Conservation (phyloP, 2,888 invertebrate genomes). For the Lutraria lutraria region DNA sequence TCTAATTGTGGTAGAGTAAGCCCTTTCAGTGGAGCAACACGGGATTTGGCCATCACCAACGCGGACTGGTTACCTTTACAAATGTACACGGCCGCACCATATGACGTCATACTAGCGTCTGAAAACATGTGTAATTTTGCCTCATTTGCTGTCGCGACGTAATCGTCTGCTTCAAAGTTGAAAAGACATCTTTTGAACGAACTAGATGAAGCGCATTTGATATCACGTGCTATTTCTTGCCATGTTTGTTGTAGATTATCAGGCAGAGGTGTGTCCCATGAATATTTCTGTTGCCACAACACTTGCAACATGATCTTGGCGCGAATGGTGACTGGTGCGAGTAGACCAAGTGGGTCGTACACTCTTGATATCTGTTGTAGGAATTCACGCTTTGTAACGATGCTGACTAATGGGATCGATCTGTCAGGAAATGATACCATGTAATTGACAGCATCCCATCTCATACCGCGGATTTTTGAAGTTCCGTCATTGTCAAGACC, state of each 20-base stretch:
- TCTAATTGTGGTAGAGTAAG: conserved; percentile 39
- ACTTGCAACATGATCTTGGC: conserved; percentile 57
- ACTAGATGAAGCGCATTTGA: too few relatives aligned
- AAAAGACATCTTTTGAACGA: too few relatives aligned
- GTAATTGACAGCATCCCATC: conserved; percentile 3
- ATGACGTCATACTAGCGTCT: too few relatives aligned
- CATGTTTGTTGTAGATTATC: too few relatives aligned
- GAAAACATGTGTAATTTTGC: background rate
- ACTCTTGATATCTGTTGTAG: conserved; percentile 32
- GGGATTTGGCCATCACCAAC: conserved; percentile 43
- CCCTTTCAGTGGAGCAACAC: conserved; percentile 44
- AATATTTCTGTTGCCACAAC: too few relatives aligned
- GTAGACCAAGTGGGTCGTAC: conserved; percentile 50
- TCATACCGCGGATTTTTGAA: background rate
- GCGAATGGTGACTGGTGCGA: conserved; percentile 42
- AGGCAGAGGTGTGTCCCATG: too few relatives aligned
- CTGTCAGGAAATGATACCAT: background rate
- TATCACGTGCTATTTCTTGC: too few relatives aligned
- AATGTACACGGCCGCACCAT: too few relatives aligned
- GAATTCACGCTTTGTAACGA: conserved; percentile 37
- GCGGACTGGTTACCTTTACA: conserved; percentile 14
- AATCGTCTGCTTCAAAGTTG: too few relatives aligned
- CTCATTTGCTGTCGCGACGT: background rate
- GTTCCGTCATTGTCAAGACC: background rate
- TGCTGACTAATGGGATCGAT: background rate